phyloP scores from a whole-genome alignment of 2,113 vertebrate genomes.

The Podocnemis expansa region DNA sequence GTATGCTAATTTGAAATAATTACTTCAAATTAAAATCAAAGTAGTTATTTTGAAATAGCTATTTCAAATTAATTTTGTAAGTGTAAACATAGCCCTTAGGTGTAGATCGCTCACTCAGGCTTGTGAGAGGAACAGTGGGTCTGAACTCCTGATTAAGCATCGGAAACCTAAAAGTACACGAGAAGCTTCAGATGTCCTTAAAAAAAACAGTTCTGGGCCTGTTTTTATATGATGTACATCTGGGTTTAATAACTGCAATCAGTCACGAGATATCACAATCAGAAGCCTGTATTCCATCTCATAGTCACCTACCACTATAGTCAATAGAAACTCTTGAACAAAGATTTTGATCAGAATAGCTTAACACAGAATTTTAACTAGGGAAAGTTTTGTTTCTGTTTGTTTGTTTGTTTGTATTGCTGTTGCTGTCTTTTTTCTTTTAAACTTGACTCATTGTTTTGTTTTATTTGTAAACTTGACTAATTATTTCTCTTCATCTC shows the following conservation, averaged over 20 bases:
- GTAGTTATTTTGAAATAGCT: no score
- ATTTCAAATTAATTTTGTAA: no score
- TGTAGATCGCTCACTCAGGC: background rate
- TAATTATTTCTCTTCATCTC: background rate
- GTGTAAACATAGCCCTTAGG: no score
- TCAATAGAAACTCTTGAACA: background rate
- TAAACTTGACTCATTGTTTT: background rate
- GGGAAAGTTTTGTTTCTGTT: background rate
- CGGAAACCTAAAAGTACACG: background rate
- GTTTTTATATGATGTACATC: background rate
- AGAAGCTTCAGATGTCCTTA: background rate
- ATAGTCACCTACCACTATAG: background rate
- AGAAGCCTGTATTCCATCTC: background rate
- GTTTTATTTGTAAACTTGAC: background rate
- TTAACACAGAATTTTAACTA: background rate
- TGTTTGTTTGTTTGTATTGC: background rate
- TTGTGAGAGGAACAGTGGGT: background rate
- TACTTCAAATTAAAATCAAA: no score
- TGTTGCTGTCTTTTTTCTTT: background rate
- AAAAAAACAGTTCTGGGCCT: background rate
- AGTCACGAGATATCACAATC: background rate
- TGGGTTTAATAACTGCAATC: background rate
- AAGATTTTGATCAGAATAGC: background rate
- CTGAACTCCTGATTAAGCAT: background rate
- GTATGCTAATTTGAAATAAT: no score